These are phyloP conservation scores for Ylistrum balloti DNA, from an alignment of 1,140 invertebrate species.

Conservation along the genomic window DNA sequence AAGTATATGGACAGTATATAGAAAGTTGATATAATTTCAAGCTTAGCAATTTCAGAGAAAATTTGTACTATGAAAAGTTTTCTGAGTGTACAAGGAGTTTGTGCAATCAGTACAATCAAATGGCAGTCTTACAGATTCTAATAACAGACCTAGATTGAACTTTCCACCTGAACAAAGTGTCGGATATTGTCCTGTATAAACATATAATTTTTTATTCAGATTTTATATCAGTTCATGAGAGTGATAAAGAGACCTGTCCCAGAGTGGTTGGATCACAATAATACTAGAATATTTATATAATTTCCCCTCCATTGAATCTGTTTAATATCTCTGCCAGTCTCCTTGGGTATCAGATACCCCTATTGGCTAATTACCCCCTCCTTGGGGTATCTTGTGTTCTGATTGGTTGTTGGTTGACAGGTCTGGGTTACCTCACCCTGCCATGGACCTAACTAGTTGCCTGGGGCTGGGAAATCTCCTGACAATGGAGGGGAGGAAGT, in stretches of 20 bases:
- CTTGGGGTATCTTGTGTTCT: constrained; percentile 14
- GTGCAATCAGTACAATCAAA: no score
- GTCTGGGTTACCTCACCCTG: constrained; percentile 36
- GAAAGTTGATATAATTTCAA: no score
- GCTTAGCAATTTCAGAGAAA: no score
- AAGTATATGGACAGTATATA: no score
- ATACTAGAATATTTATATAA: constrained; percentile 12
- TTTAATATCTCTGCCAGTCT: background rate
- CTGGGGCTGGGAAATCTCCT: background rate
- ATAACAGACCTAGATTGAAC: no score
- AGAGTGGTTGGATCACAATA: background rate
- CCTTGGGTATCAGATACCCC: background rate
- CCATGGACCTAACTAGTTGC: background rate
- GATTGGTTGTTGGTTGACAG: constrained; percentile 6
- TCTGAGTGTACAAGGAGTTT: no score
- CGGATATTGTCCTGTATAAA: no score
- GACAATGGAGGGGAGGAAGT: constrained; percentile 23
- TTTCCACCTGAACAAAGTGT: no score
- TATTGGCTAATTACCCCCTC: constrained; percentile 15
- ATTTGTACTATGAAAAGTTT: no score
- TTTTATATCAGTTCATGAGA: background rate
- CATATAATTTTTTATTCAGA: background rate
- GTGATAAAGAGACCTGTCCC: background rate
- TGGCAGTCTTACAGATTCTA: no score
- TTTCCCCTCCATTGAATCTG: constrained; percentile 6